phyloP scores from a whole-genome alignment of 2,797 vertebrate species.

The Cetoscarus ocellatus region DNA sequence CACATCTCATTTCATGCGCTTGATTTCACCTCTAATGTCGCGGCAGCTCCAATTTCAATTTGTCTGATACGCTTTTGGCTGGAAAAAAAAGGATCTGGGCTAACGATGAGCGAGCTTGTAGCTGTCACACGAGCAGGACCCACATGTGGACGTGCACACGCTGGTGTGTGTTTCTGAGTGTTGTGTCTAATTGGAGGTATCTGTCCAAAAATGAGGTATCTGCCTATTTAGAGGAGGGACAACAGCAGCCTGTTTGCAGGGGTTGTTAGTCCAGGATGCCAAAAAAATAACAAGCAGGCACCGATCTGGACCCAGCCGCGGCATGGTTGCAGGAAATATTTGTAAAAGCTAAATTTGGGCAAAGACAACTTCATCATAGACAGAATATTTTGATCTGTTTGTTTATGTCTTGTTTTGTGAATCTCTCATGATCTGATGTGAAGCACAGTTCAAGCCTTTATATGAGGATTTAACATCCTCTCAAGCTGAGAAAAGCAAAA shows the following conservation, averaged over 20 bases:
- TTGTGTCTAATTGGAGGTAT: neutral
- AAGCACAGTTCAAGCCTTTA: too few relatives aligned
- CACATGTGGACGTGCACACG: neutral
- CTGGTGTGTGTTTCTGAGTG: neutral
- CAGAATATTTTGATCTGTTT: too few relatives aligned
- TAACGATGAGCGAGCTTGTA: conserved; percentile 31
- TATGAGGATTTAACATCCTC: too few relatives aligned
- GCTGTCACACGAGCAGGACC: conserved; percentile 21
- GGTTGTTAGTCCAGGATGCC: neutral
- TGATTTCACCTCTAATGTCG: conserved; percentile 60
- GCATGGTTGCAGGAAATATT: too few relatives aligned
- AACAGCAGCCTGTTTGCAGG: conserved; percentile 15
- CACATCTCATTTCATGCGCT: conserved; percentile 52
- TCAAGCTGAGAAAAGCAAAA: too few relatives aligned
- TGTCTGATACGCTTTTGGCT: conserved; percentile 18
- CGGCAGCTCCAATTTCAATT: conserved; percentile 46
- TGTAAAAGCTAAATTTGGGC: too few relatives aligned
- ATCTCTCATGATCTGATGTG: too few relatives aligned
- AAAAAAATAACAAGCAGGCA: neutral
- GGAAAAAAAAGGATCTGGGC: conserved; percentile 25
- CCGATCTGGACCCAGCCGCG: neutral
- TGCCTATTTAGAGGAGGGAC: conserved; percentile 1
- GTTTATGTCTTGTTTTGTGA: too few relatives aligned
- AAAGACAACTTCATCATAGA: too few relatives aligned
- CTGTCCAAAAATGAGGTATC: conserved; percentile 1